Conservation (phyloP, 1,140 invertebrate species). For the Drosophila melanogaster region DNA sequence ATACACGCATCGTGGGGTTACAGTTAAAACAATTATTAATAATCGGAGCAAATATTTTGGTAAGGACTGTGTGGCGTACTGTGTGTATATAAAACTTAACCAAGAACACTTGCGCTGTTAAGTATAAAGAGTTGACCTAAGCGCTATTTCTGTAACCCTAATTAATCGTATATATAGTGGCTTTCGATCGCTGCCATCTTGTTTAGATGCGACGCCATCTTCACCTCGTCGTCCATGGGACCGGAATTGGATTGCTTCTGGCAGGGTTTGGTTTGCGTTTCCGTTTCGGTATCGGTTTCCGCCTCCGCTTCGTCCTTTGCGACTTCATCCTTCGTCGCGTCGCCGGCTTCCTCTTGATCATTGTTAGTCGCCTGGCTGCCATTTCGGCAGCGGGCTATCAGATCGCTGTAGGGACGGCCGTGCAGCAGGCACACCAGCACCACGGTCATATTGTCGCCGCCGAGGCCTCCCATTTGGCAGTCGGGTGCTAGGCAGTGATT, state of each 20-base stretch:
- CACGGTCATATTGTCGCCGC: constrained; percentile 99
- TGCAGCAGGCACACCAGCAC: constrained; percentile 93
- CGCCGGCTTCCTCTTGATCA: constrained; percentile 2
- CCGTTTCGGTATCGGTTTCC: constrained; percentile 29
- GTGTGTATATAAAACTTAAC: constrained; percentile 54
- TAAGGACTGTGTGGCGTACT: constrained; percentile 58
- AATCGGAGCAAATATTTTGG: constrained; percentile 32
- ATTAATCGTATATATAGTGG: constrained; percentile 54
- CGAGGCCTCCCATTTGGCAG: constrained; percentile 97
- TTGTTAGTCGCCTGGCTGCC: constrained; percentile 25
- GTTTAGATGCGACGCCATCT: constrained; percentile 10
- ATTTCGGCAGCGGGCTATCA: constrained; percentile 85
- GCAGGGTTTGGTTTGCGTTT: constrained; percentile 29
- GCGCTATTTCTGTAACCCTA: constrained; percentile 51
- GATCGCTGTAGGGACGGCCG: constrained; percentile 90
- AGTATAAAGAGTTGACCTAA: constrained; percentile 55
- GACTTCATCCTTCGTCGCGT: constrained; percentile 20
- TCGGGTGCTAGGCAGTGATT: constrained; percentile 97
- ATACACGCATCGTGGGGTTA: constrained; percentile 41
- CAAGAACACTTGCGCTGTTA: constrained; percentile 51
- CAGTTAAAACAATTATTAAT: constrained; percentile 34
- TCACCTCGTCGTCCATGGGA: constrained; percentile 21
- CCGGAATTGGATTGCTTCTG: constrained; percentile 25
- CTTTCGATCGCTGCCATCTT: constrained; percentile 64
- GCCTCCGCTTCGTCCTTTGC: constrained; percentile 18